A percentile compares a stretch with the other conserved stretches of the same genome.
Evolutionary conservation across 2,113 vertebrate genomes (phyloP).

Genomic region (Chlamydotis undulata): DNA sequence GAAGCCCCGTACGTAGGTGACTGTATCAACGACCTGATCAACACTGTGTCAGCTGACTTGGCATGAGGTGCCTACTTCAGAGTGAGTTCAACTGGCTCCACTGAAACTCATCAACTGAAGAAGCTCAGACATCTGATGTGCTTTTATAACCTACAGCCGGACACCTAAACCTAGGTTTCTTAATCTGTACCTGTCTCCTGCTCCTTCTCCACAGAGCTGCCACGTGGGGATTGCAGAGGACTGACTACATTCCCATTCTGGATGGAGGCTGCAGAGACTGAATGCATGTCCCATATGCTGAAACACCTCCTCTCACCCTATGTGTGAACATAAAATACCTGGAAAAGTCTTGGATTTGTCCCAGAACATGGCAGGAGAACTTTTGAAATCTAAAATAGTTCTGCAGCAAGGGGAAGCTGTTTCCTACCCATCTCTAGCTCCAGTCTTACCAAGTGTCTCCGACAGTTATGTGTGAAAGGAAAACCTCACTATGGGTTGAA

Average conservation of each 20-base stretch:
- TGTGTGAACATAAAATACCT: not conserved
- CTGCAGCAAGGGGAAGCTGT: not conserved
- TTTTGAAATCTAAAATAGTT: not conserved
- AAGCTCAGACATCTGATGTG: not conserved
- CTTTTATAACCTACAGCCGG: not conserved
- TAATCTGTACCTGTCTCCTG: not conserved
- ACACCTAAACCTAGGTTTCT: not conserved
- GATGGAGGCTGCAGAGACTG: not conserved
- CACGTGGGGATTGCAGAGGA: not conserved
- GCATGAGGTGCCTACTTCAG: not conserved
- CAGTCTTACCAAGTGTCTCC: not conserved
- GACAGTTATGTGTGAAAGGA: not conserved
- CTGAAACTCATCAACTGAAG: not conserved
- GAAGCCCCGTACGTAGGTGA: not conserved
- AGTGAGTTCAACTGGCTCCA: not conserved
- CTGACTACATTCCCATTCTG: not conserved
- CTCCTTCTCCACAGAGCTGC: not conserved
- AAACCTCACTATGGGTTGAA: not conserved
- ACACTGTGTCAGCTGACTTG: not conserved
- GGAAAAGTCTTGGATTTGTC: not conserved
- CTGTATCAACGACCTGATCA: not conserved
- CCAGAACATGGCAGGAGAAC: not conserved
- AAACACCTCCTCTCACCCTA: not conserved
- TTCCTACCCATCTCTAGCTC: not conserved
- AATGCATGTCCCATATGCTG: fast-evolving